Conservation (phyloP, 2,888 invertebrate genomes). For the Caenorhabditis panamensis region DNA sequence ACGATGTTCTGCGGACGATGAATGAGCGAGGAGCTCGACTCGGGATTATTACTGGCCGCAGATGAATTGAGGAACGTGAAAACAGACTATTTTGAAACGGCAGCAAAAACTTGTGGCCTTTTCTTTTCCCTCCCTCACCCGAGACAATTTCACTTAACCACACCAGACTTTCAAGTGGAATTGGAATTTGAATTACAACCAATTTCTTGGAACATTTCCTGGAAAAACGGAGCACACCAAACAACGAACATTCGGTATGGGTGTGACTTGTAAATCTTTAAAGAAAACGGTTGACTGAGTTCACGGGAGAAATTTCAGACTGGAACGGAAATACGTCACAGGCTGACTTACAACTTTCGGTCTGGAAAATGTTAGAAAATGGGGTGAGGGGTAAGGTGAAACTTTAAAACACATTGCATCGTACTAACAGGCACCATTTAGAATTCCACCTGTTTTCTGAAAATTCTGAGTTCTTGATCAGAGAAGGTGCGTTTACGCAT, state of each 20-base stretch:
- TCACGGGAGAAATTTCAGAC: not conserved
- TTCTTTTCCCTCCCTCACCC: not conserved
- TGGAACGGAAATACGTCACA: too few species aligned
- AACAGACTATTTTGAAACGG: slow-evolving; percentile 31
- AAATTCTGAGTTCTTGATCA: not conserved
- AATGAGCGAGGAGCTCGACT: slow-evolving; percentile 6
- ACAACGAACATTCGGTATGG: not conserved
- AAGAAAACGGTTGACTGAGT: not conserved
- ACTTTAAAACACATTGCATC: too few species aligned
- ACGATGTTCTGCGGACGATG: slow-evolving; percentile 43
- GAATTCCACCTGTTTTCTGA: not conserved
- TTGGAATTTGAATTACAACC: not conserved
- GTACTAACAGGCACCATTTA: too few species aligned
- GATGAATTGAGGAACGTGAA: slow-evolving; percentile 22
- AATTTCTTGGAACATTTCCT: too few species aligned
- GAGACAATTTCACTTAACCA: not conserved
- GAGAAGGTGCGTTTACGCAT: not conserved
- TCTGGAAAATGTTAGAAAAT: too few species aligned
- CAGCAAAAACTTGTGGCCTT: not conserved
- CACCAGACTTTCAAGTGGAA: slow-evolving; percentile 2
- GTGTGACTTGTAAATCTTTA: slow-evolving; percentile 8
- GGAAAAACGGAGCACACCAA: not conserved
- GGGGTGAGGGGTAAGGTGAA: too few species aligned
- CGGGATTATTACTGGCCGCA: slow-evolving; percentile 32
- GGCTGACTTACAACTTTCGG: too few species aligned